Percentiles rank a stretch among this genome's conserved stretches.
These are phyloP conservation scores for Hydrocynus forskahlii DNA, from an alignment of 2,797 vertebrate species.

Conservation along the genomic window DNA sequence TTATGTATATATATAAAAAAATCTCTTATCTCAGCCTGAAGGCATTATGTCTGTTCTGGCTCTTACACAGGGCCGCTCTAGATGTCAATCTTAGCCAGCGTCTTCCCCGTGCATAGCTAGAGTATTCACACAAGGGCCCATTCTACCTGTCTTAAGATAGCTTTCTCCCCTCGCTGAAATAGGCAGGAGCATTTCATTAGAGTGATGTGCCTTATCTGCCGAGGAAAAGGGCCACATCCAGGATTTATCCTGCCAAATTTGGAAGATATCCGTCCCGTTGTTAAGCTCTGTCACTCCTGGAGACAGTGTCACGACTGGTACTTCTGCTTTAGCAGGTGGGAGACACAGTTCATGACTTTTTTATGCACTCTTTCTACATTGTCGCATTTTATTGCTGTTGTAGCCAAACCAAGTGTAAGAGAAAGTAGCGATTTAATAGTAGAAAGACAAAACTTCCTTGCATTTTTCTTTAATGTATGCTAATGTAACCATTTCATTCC, in stretches of 20 bases:
- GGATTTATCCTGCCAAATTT: slow-evolving; percentile 45
- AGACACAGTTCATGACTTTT: slow-evolving; percentile 14
- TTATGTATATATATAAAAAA: slow-evolving; percentile 36
- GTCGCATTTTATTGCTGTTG: background rate
- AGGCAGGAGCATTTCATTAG: slow-evolving; percentile 43
- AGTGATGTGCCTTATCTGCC: slow-evolving; percentile 48
- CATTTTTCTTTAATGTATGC: too few relatives aligned
- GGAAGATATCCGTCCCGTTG: slow-evolving; percentile 40
- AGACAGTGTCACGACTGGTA: background rate
- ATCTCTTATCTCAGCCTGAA: slow-evolving; percentile 13
- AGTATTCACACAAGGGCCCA: slow-evolving; percentile 23
- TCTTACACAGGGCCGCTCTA: slow-evolving; percentile 26
- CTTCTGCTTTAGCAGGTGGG: background rate
- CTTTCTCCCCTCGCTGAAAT: slow-evolving; percentile 45
- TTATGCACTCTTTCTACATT: slow-evolving; percentile 4
- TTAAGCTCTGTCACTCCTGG: slow-evolving; percentile 38
- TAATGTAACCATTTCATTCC: too few relatives aligned
- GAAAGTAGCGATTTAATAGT: background rate
- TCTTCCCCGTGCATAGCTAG: background rate
- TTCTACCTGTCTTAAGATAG: slow-evolving; percentile 65
- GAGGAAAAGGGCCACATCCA: slow-evolving; percentile 35
- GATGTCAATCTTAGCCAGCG: slow-evolving; percentile 43
- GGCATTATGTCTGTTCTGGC: slow-evolving; percentile 20
- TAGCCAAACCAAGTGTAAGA: background rate
- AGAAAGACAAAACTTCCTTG: background rate